Evolutionary conservation across 2,113 vertebrate species (phyloP).

Genomic region (Cisticola juncidis): DNA sequence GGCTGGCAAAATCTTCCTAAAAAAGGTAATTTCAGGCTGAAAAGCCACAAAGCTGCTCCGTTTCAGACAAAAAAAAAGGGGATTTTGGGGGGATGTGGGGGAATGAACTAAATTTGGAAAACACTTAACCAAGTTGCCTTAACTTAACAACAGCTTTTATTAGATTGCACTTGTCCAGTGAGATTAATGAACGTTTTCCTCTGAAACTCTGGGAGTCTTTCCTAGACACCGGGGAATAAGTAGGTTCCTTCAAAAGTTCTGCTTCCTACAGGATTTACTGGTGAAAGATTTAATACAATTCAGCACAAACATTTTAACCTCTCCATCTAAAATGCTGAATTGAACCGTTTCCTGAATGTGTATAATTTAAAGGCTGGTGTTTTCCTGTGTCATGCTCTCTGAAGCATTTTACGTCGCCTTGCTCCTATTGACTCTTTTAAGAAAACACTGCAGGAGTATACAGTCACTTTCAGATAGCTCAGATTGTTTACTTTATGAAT

Average conservation of each 20-base stretch:
- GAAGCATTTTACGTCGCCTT: conserved; percentile 62
- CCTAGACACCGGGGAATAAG: conserved; percentile 65
- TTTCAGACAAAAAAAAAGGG: not conserved
- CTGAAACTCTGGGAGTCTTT: conserved; percentile 71
- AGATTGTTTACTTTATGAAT: conserved; percentile 72
- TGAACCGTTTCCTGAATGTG: conserved; percentile 72
- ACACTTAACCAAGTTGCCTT: conserved; percentile 8
- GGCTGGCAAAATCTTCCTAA: not conserved
- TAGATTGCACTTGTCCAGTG: conserved; percentile 58
- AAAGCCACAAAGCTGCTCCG: not conserved
- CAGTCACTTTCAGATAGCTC: conserved; percentile 63
- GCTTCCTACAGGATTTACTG: conserved; percentile 66
- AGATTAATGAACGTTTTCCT: conserved; percentile 76
- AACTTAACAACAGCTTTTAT: conserved; percentile 66
- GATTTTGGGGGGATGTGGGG: not conserved
- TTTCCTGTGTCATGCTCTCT: conserved; percentile 73
- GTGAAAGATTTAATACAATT: conserved; percentile 71
- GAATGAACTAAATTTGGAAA: conserved; percentile 46
- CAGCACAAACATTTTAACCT: conserved; percentile 67
- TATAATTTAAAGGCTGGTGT: conserved; percentile 62
- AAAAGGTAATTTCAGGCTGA: not conserved
- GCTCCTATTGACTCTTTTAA: conserved; percentile 51
- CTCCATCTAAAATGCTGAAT: conserved; percentile 38
- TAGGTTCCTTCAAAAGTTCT: conserved; percentile 53
- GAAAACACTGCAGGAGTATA: conserved; percentile 61